Base-by-base conservation (phyloP, 2,113 vertebrate genomes). In the Xiphophorus couchianus region DNA sequence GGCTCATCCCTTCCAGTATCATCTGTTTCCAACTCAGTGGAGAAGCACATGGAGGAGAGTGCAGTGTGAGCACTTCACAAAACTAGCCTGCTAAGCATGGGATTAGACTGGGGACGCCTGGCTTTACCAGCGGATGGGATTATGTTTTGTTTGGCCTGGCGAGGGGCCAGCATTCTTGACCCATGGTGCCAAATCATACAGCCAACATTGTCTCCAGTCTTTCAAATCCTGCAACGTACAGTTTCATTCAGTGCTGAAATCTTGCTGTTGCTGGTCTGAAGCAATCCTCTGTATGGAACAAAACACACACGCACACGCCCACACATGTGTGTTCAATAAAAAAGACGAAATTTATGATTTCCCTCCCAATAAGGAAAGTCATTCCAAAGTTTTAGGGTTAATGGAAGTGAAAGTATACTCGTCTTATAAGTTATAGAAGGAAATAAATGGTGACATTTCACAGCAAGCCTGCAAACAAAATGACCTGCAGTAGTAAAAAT, bases 141-240 rank as follows among this genome's bases (percentile, higher is more conserved):
- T 93, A 91, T 80, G 75, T 76, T 93, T 93, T 92, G 90, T 90
- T 94, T 89, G 87, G 86, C 73, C 84, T 94, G 91, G 86, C 89
- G 78, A 66, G 76, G 75, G 77, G 74, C 87, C 88, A 87, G 65
- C 58, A 76, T 78, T 77, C 83, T 78, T 90, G 85, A 91, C 88
- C 86, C 80, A 86, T 66, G 19, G 79, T 69, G 77, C 82, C 82
- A 75, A 69, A 83, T 80, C 80, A 74, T 70, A 73, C 62, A 81
- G 75, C 73, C 66, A 77, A 30, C 77, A 72, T 76, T 68, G 73
- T 86, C 84, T 64, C 67, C 69, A 10, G 78, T 73, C 42, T 33
- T 78, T 76, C 58, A 64, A 66, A 77, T 70, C 48, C 42, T 39
- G 44, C 64, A 33, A 86, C 69, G 74, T 83, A 86, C 79, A 80